Conservation (phyloP, 2,797 vertebrate species). For the Cyprinella venusta region DNA sequence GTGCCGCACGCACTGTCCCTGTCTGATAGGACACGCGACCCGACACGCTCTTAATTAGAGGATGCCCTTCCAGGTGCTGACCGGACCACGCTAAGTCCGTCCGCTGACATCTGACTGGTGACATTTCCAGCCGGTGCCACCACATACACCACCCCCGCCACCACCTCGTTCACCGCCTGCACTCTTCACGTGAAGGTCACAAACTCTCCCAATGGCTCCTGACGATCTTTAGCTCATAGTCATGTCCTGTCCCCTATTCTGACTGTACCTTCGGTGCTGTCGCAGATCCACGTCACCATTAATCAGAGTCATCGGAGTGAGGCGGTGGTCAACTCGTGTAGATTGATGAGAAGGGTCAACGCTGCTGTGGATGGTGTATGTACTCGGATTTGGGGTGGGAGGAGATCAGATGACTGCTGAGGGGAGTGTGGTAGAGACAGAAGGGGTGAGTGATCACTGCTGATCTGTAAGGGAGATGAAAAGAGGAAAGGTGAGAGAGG, state of each 20-base stretch:
- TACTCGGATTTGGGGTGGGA: constrained; percentile 43
- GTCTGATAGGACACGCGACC: constrained; percentile 80
- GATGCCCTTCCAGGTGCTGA: constrained; percentile 85
- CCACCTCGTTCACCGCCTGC: constrained; percentile 23
- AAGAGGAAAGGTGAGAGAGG: constrained; percentile 13
- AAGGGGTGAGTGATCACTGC: constrained; percentile 49
- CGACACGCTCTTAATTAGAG: constrained; percentile 84
- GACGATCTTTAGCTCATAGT: constrained; percentile 26
- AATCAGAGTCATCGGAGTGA: constrained; percentile 71
- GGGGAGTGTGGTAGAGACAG: constrained; percentile 36
- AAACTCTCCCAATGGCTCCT: constrained; percentile 24
- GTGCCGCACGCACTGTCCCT: constrained; percentile 66
- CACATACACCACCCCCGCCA: constrained; percentile 55
- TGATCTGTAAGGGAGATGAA: constrained; percentile 40
- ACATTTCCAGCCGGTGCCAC: constrained; percentile 83
- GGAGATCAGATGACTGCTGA: constrained; percentile 52
- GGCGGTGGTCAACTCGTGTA: constrained; percentile 56
- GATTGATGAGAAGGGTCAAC: constrained; percentile 78
- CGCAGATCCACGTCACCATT: constrained; percentile 71
- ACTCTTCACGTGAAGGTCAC: constrained; percentile 50
- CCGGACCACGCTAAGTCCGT: constrained; percentile 80
- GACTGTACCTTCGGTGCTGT: constrained; percentile 56
- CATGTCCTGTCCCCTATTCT: constrained; percentile 61
- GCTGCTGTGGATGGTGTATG: constrained; percentile 62
- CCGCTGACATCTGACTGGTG: constrained; percentile 80